phyloP scores from a whole-genome alignment of 2,888 invertebrate genomes.

The Erannis defoliaria region DNA sequence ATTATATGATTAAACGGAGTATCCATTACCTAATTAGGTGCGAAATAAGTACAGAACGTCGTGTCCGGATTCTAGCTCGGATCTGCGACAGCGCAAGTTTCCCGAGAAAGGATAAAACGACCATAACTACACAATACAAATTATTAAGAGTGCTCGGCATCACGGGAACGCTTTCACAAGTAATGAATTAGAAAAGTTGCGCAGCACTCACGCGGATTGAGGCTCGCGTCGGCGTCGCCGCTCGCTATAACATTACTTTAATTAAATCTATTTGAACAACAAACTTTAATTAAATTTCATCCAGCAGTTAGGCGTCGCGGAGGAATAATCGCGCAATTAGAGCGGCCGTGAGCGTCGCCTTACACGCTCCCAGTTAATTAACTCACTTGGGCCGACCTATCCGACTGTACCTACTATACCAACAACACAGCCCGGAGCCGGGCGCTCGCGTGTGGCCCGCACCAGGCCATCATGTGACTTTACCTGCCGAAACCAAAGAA shows the following conservation, averaged over 20 bases:
- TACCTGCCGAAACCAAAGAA: too few relatives aligned
- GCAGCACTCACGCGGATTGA: constrained; percentile 86
- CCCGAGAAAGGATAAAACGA: constrained; percentile 55
- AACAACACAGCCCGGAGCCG: constrained; percentile 50
- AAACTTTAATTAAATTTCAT: constrained; percentile 88
- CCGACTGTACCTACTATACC: constrained; percentile 63
- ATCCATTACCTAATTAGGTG: constrained; percentile 64
- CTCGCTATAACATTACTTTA: constrained; percentile 87
- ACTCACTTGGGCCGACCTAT: constrained; percentile 82
- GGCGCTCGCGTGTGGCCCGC: constrained; percentile 25
- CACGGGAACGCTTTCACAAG: constrained; percentile 86
- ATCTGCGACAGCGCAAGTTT: constrained; percentile 32
- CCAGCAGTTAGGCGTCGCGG: constrained; percentile 86
- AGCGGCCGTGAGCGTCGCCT: constrained; percentile 86
- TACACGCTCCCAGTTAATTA: constrained; percentile 86
- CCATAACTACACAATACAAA: constrained; percentile 84
- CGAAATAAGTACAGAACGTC: constrained; percentile 41
- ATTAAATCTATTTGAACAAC: constrained; percentile 88
- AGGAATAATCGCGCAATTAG: constrained; percentile 87
- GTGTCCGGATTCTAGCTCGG: constrained; percentile 3
- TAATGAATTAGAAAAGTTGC: constrained; percentile 87
- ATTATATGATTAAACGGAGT: constrained; percentile 60
- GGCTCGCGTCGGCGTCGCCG: constrained; percentile 74
- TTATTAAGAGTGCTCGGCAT: constrained; percentile 85
- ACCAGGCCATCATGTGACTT: constrained; percentile 34